Evolutionary conservation across 2,888 invertebrate genomes (phyloP).

Genomic region (Cyclophora punctaria): DNA sequence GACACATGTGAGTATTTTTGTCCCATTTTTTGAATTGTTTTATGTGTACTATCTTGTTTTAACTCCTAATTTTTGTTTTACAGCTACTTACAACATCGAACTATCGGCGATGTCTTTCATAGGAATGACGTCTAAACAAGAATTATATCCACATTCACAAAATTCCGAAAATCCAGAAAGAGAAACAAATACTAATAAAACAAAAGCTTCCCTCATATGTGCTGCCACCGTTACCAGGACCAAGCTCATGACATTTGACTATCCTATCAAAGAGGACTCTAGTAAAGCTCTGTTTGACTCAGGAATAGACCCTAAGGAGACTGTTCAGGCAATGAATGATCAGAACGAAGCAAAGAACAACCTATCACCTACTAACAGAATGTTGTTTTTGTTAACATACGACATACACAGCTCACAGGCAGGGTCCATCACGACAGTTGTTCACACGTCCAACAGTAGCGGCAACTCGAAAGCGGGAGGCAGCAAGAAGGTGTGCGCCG

Average conservation of each 20-base stretch:
- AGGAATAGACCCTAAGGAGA: conserved; percentile 52
- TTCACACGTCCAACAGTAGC: conserved; percentile 61
- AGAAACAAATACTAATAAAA: conserved; percentile 42
- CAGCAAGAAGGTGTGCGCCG: conserved; percentile 65
- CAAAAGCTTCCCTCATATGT: conserved; percentile 60
- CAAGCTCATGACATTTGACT: conserved; percentile 35
- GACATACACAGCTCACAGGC: conserved; percentile 79
- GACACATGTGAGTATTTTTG: conserved; percentile 53
- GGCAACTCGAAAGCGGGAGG: conserved; percentile 69
- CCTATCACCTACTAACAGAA: conserved; percentile 47
- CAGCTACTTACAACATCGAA: conserved; percentile 61
- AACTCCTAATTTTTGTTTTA: conserved; percentile 2
- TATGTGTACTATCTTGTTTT: neutral
- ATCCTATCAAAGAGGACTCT: conserved; percentile 55
- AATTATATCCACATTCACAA: conserved; percentile 48
- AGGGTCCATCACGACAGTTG: conserved; percentile 61
- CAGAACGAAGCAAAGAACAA: conserved; percentile 81
- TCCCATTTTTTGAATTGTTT: neutral
- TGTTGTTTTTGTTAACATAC: conserved; percentile 79
- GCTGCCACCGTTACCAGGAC: conserved; percentile 57
- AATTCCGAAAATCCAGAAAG: conserved; percentile 49
- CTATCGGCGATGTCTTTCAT: conserved; percentile 66
- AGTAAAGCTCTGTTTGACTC: conserved; percentile 62
- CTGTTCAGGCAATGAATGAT: conserved; percentile 84
- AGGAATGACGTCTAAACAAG: conserved; percentile 56